phyloP scores from a whole-genome alignment of 2,113 vertebrate species.

The Mormyrus lacerda region DNA sequence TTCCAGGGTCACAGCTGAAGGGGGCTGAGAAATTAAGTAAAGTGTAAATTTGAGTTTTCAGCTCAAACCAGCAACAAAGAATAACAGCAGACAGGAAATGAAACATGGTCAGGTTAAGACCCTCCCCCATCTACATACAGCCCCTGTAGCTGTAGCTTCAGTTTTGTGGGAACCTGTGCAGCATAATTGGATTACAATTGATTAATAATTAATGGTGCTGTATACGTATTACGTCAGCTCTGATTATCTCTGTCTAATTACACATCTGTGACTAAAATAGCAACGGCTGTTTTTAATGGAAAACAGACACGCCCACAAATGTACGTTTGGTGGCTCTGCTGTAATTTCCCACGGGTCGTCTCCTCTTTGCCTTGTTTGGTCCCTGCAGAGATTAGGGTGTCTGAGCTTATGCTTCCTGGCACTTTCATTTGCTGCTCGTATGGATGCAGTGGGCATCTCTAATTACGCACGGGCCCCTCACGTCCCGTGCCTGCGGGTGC shows the following conservation, averaged over 20 bases:
- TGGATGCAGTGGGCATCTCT: not conserved
- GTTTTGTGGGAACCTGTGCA: conserved; percentile 11
- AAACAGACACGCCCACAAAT: not conserved
- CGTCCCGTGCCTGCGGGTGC: not conserved
- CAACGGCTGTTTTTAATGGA: conserved; percentile 4
- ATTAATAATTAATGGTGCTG: conserved; percentile 17
- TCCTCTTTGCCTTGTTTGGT: not conserved
- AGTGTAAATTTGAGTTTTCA: too few relatives aligned
- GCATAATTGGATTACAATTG: conserved; percentile 30
- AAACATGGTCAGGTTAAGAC: not conserved
- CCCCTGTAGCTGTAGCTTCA: not conserved
- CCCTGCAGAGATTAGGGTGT: not conserved
- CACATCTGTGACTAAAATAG: not conserved
- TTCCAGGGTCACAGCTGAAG: not conserved
- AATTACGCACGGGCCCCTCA: not conserved
- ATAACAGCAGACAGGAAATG: not conserved
- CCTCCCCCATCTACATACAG: not conserved
- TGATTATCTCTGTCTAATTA: conserved; percentile 9
- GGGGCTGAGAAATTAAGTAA: not conserved
- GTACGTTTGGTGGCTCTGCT: not conserved
- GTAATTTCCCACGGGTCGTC: not conserved
- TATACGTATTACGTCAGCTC: not conserved
- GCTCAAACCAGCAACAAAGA: too few relatives aligned
- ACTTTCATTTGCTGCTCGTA: not conserved
- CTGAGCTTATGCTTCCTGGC: not conserved